Evolutionary conservation across 2,888 invertebrate genomes (phyloP), one percentile per base, ranked within the genome.

Genomic region (Deilephila porcellus): DNA sequence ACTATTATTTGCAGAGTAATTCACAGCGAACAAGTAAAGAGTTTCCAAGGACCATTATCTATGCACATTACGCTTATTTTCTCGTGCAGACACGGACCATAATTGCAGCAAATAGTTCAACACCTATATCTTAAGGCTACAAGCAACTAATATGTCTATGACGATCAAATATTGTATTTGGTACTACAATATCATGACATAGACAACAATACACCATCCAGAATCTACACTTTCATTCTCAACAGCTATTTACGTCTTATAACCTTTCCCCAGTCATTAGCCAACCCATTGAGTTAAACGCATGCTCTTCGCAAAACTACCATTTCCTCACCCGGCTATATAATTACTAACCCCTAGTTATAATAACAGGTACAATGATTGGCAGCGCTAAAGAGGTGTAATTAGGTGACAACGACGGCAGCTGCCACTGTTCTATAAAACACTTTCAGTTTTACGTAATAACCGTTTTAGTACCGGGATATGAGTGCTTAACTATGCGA

Each of bases 361-460:
- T 52, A 67, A 67, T 67, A 25, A 20, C 67, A 67, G n/a, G 17
- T 5, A 52, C 25, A 67, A 52, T 52, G 17, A 52, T 67, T 52
- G 25, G 17, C 45, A 67, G 25, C 67, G 64, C 56, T 76, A 74
- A 73, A 76, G 37, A 75, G 59, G 67, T 67, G 74, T 73, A 74
- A 73, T 75, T 74, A 76, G 74, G 73, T 72, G 74, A 74, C 72
- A 67, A 67, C 45, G 11, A 20, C 64, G 20, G 14, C 64, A 75
- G 76, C 71, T 74, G 20, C 75, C 74, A 74, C 74, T 73, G 71
- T 70, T 71, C 77, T 52, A 29, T 76, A 73, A 73, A 75, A 79
- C 76, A 79, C 82, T 82, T 83, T 81, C 83, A 75, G 79, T 59
- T 71, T 83, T 82, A 76, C 78, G 76, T 76, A 83, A 83, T 75